Base-by-base conservation (phyloP, 1,140 invertebrate species). In the Dendroctonus ponderosae region DNA sequence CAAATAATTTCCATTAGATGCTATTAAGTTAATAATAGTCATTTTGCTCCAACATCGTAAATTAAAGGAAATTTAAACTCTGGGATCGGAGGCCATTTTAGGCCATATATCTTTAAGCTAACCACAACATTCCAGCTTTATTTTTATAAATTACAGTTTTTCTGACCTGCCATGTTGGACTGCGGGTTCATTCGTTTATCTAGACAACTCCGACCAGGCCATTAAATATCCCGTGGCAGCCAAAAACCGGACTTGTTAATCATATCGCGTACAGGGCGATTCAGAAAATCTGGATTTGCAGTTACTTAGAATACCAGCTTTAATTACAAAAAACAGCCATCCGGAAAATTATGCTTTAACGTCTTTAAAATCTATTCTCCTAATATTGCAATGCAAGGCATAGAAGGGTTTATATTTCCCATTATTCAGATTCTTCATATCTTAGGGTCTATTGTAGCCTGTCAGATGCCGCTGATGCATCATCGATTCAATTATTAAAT, bases 71-170 rank as follows among this genome's bases (percentile, higher is more conserved):
- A 56, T 39, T 56, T 40, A 56, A 56, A 56, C 15, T 56, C 26
- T 39, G 52, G 52, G 11, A 39, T 56, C 52, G 38, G 52, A 14
- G 38, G 41, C 52, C 52, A 61, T 58, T 58, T 58, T 44, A 43
- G 43, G 37, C 40, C 38, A 52, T 63, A 63, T 54, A 63, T 53
- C 52, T 44, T 53, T 46, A 46, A 39, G 41, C 42, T 63, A 63
- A 54, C 53, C 51, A 48, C 51, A 43, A 54, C 49, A 63, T 63
- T 54, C 61, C 61, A 44, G 61, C 26, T 63, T 54, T 66, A 66
- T 66, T 66, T 66, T 66, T 66, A 66, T 66, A 66, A 66, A 66
- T 58, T 66, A 66, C 64, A 56, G 64, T 66, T 66, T 57, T 59
- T 66, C 64, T 51, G 64, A 59, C 64, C 64, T 66, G 64, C 57